A percentile compares a stretch with the other conserved stretches of the same genome.
Evolutionary conservation across 2,113 vertebrate genomes (phyloP).

Genomic region (Pangasianodon gigas): DNA sequence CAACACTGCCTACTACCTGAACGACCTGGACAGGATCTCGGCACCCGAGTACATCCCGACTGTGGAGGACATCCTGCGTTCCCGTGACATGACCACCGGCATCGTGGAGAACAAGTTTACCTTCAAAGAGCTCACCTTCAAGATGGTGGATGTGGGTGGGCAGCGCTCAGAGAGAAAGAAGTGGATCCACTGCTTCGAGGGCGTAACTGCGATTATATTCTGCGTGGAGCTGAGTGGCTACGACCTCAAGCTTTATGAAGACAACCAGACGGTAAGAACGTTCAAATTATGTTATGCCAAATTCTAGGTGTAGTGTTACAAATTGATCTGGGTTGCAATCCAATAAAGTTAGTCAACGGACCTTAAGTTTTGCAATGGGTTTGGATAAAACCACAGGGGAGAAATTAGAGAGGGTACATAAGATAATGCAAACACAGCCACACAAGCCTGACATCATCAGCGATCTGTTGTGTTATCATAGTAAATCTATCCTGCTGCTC

Average conservation of each 20-base stretch:
- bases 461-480: background rate
- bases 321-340: background rate
- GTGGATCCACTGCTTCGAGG: constrained; percentile 99
- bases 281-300: background rate
- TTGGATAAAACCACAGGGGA: background rate
- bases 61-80: constrained; percentile 96
- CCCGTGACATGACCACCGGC: constrained; percentile 98
- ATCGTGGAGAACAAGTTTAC: constrained; percentile 99
- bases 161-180: constrained; percentile 98
- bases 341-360: background rate
- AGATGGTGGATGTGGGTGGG: constrained; percentile 99
- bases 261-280: constrained; percentile 93
- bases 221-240: constrained; percentile 99
- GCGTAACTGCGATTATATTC: constrained; percentile 99
- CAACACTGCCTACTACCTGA: constrained; percentile 97
- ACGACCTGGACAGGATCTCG: constrained; percentile 95
- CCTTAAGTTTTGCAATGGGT: background rate
- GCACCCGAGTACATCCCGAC: constrained; percentile 94
- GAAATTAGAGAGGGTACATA: background rate
- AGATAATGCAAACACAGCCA: constrained; percentile 35
- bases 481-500: constrained; percentile 31
- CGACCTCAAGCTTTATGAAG: constrained; percentile 98
- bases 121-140: constrained; percentile 99
- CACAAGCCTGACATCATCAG: constrained; percentile 19
- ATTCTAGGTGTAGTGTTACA: background rate